These are phyloP conservation scores for Leptura quadrifasciata DNA, from an alignment of 2,888 invertebrate species.

Conservation along the genomic window DNA sequence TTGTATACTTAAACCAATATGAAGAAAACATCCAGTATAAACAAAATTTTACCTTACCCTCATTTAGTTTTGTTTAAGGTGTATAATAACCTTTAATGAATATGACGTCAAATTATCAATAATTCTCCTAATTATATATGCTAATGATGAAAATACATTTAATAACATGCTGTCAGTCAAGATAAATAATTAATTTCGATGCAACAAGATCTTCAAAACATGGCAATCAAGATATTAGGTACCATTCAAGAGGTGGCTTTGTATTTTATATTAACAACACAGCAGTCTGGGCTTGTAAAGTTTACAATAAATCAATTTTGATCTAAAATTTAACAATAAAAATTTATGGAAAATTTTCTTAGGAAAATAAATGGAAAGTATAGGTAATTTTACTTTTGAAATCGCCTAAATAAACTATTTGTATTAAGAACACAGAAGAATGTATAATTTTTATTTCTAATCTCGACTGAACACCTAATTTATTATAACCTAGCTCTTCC, in stretches of 20 bases:
- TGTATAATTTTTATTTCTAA: too few species aligned
- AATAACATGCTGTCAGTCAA: background rate
- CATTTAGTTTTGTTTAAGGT: background rate
- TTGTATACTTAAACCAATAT: too few species aligned
- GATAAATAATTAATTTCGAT: background rate
- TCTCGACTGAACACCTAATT: too few species aligned
- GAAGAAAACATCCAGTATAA: too few species aligned
- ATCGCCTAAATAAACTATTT: too few species aligned
- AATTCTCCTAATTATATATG: background rate
- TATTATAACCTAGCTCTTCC: background rate
- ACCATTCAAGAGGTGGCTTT: background rate
- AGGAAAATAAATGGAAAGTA: too few species aligned
- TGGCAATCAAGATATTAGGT: background rate
- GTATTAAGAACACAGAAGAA: too few species aligned
- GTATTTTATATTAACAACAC: background rate
- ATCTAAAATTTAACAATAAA: too few species aligned
- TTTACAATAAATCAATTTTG: too few species aligned
- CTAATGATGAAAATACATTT: constrained; percentile 1
- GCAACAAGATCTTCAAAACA: background rate
- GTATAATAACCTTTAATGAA: background rate
- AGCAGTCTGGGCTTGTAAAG: background rate
- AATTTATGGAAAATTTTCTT: too few species aligned
- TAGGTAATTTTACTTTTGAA: too few species aligned
- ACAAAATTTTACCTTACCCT: background rate
- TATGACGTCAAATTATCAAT: background rate